These are phyloP conservation scores for Hucho hucho DNA, from an alignment of 2,113 vertebrate genomes.

Conservation along the genomic window DNA sequence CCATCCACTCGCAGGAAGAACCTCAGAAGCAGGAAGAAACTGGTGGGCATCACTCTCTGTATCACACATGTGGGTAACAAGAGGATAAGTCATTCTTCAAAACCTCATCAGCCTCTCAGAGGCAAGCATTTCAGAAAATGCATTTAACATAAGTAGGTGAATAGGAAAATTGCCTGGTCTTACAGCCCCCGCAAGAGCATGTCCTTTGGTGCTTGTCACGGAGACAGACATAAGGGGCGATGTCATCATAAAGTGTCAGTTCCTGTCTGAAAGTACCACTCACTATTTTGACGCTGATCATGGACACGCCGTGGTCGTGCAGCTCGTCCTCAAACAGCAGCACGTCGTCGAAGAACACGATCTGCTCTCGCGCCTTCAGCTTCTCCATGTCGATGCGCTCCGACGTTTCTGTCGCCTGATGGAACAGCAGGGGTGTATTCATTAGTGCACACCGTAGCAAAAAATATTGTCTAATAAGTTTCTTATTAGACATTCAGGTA, in stretches of 20 bases:
- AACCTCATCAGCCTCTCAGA: neutral
- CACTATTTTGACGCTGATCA: conserved; percentile 93
- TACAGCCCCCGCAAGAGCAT: too few relatives aligned
- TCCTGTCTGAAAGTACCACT: conserved; percentile 55
- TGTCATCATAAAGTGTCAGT: neutral
- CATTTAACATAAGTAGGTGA: too few relatives aligned
- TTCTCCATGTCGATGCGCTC: conserved; percentile 94
- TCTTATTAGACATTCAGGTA: neutral
- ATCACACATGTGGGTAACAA: conserved; percentile 8
- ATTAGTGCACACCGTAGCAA: neutral
- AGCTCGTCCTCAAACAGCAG: conserved; percentile 96
- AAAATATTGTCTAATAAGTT: too few relatives aligned
- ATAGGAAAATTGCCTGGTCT: too few relatives aligned
- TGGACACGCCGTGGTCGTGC: conserved; percentile 97
- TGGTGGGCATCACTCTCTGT: conserved; percentile 98
- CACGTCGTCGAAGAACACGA: conserved; percentile 97
- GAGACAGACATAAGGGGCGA: too few relatives aligned
- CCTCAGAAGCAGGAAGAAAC: conserved; percentile 90
- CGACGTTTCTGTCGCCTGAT: conserved; percentile 82
- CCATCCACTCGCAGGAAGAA: conserved; percentile 96
- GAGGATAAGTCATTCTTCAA: neutral
- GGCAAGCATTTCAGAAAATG: too few relatives aligned
- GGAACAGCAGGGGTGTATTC: neutral
- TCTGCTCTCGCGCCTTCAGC: conserved; percentile 92
- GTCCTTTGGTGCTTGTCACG: too few relatives aligned